phyloP scores from a whole-genome alignment of 2,888 invertebrate genomes.

The Dione vanillae region DNA sequence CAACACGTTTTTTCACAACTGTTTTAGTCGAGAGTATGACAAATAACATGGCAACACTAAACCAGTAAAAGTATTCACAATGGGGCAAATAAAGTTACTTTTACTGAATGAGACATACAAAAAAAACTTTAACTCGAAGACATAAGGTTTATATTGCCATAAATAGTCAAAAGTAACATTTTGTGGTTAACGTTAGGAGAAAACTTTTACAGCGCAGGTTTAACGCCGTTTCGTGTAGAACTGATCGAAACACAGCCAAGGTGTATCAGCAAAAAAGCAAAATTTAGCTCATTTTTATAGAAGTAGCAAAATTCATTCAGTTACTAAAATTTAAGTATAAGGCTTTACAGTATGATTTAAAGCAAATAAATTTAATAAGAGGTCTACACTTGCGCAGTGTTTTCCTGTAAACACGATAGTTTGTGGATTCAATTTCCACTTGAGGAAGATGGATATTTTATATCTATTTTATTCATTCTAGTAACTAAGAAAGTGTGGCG shows the following conservation, averaged over 20 bases:
- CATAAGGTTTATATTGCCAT: slow-evolving; percentile 11
- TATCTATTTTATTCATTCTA: too few relatives aligned
- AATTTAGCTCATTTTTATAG: too few relatives aligned
- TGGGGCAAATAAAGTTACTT: slow-evolving; percentile 39
- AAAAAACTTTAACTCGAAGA: neutral
- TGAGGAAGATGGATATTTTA: too few relatives aligned
- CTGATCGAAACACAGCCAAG: slow-evolving; percentile 42
- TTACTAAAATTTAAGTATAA: too few relatives aligned
- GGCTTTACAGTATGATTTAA: too few relatives aligned
- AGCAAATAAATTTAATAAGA: too few relatives aligned
- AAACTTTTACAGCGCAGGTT: slow-evolving; percentile 68
- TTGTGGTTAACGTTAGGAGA: slow-evolving; percentile 49
- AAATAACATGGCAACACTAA: slow-evolving; percentile 43
- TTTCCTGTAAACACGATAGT: too few relatives aligned
- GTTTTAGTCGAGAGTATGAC: slow-evolving; percentile 43
- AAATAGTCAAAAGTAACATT: slow-evolving; percentile 23
- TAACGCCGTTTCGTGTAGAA: slow-evolving; percentile 56
- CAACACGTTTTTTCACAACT: slow-evolving; percentile 39
- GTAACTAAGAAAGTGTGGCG: too few relatives aligned
- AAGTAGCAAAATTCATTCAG: too few relatives aligned
- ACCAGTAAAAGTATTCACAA: slow-evolving; percentile 40
- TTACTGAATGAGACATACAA: neutral
- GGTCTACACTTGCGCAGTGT: too few relatives aligned
- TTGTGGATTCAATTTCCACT: too few relatives aligned
- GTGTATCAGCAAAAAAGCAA: too few relatives aligned